Conservation (phyloP, 2,888 invertebrate species). For the Drosophila eohydei region DNA sequence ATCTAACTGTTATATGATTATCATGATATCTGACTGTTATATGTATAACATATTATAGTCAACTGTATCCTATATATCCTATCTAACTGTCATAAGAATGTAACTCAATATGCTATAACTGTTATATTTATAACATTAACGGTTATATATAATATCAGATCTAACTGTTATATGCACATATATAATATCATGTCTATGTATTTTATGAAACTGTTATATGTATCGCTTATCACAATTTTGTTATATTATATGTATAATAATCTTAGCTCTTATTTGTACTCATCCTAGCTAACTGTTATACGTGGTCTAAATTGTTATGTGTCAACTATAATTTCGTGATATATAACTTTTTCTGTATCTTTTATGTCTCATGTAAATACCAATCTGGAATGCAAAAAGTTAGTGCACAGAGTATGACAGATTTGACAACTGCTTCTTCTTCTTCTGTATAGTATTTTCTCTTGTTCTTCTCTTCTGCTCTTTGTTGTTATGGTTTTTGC, state of each 20-base stretch:
- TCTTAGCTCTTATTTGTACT: too few species aligned
- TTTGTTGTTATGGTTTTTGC: background rate
- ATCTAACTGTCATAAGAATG: background rate
- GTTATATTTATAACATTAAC: background rate
- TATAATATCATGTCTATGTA: background rate
- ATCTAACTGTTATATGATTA: background rate
- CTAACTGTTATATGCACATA: background rate
- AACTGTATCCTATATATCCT: background rate
- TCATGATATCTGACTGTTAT: background rate
- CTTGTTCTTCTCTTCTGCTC: background rate
- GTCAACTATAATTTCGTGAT: background rate
- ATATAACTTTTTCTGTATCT: background rate
- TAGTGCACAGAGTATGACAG: background rate
- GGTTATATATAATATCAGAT: too few species aligned
- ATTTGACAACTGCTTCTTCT: conserved; percentile 3
- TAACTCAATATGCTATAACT: background rate
- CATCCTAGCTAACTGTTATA: background rate
- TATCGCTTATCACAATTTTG: too few species aligned
- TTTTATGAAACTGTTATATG: background rate
- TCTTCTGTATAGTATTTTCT: background rate
- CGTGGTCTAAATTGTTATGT: background rate
- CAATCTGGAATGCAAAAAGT: background rate
- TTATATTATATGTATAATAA: background rate
- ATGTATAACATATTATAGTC: too few species aligned
- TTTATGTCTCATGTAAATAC: background rate